Evolutionary conservation across 2,888 invertebrate genomes (phyloP).

Genomic region (Halocaridina rubra): DNA sequence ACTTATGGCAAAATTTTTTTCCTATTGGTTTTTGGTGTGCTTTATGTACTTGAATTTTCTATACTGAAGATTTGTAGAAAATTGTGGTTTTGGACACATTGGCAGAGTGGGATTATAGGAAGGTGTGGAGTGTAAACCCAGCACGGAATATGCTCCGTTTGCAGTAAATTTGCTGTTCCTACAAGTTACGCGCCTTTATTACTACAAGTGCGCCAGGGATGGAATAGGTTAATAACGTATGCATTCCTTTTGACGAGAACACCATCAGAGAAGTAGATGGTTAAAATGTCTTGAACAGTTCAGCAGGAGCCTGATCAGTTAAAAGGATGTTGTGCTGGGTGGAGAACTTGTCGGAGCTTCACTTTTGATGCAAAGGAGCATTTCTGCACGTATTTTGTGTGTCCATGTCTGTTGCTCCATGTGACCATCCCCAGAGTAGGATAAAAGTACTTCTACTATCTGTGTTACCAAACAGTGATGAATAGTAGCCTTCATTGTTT

Average conservation of each 20-base stretch:
- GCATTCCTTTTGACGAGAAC: slow-evolving; percentile 4
- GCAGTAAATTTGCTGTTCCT: slow-evolving; percentile 43
- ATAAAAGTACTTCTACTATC: slow-evolving; percentile 38
- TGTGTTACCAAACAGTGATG: slow-evolving; percentile 59
- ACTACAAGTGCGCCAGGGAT: background rate
- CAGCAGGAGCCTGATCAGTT: slow-evolving; percentile 36
- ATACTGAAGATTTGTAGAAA: slow-evolving; percentile 50
- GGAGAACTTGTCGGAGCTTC: slow-evolving; percentile 43
- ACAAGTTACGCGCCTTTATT: slow-evolving; percentile 25
- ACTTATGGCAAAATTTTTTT: slow-evolving; percentile 53
- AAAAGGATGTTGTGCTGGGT: slow-evolving; percentile 31
- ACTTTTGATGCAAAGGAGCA: slow-evolving; percentile 40
- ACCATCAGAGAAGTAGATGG: slow-evolving; percentile 13
- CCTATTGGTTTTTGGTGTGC: slow-evolving; percentile 57
- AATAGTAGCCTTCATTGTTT: slow-evolving; percentile 59
- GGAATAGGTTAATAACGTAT: background rate
- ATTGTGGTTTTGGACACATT: slow-evolving; percentile 49
- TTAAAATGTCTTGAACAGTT: slow-evolving; percentile 1
- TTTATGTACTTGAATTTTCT: slow-evolving; percentile 56
- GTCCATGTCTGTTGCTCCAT: slow-evolving; percentile 50
- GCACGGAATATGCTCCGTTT: slow-evolving; percentile 39
- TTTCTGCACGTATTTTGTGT: slow-evolving; percentile 49
- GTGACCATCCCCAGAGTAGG: slow-evolving; percentile 45
- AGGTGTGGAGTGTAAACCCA: slow-evolving; percentile 50
- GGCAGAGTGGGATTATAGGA: slow-evolving; percentile 39